Evolutionary conservation across 1,140 invertebrate genomes (phyloP), one percentile per base, ranked within the genome.

Genomic region (Oedothorax gibbosus): DNA sequence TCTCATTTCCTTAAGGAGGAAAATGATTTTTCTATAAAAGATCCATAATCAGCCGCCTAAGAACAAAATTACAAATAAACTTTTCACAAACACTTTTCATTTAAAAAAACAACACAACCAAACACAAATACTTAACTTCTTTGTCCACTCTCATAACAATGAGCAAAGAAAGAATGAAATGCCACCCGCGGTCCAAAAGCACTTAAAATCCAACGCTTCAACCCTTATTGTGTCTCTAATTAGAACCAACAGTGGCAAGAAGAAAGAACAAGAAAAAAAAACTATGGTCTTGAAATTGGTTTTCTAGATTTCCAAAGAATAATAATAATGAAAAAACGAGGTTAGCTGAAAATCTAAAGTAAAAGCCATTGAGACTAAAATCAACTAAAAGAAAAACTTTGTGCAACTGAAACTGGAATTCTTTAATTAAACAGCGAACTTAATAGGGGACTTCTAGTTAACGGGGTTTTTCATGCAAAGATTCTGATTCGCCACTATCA

Each of bases 391-490:
- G 80, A 12, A 15, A n/a, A 75, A 75, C 54, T 60, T 60, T 6
- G 54, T 57, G 20, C 54, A 35, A 35, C 54, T 53, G 18, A n/a
- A 81, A 18, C 69, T 65, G 15, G 50, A 21, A 65, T 72, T 81
- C 69, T 72, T 82, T 82, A 82, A 82, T 82, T 82, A 82, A 82
- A 82, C 66, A 71, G 68, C 53, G 80, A 35, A 35, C 5, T 35
- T 35, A 35, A 35, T 35, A 35, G 35, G 35, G 35, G 35, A 35
- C 35, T 35, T 35, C 35, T 35, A 35, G 35, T 35, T 35, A 35
- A 1, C 35, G 35, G 35, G 35, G 35, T 35, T 35, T 35, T 35
- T 35, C 35, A 35, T 35, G 35, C 35, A 35, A 35, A 35, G 35
- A 35, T 2, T 35, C 35, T 35, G 35, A 35, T 35, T 35, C 35